Evolutionary conservation across 2,113 vertebrate genomes (phyloP).

Genomic region (Alaudala cheleensis): DNA sequence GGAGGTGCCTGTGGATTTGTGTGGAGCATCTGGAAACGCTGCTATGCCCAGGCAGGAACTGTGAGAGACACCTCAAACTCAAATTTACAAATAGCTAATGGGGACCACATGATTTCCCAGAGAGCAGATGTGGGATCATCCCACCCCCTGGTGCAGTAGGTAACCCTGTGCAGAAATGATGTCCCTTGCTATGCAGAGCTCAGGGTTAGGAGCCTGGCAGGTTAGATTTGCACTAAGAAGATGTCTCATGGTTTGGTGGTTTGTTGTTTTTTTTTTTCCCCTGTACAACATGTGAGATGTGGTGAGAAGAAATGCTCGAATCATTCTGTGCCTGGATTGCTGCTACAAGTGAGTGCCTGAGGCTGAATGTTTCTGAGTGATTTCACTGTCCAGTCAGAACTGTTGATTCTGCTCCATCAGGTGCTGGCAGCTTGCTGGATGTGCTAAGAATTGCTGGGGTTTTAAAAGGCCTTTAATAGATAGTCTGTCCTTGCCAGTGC

Average conservation of each 20-base stretch:
- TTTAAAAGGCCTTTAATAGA: background rate
- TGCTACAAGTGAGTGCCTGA: background rate
- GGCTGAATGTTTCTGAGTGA: constrained; percentile 26
- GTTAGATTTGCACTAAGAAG: background rate
- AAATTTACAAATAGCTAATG: background rate
- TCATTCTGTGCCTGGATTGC: background rate
- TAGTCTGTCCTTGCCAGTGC: background rate
- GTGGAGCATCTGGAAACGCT: background rate
- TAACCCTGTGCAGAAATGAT: background rate
- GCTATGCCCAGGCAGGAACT: background rate
- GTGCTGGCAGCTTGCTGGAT: constrained; percentile 22
- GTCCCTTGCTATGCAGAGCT: background rate
- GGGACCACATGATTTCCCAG: background rate
- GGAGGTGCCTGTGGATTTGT: background rate
- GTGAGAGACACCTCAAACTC: background rate
- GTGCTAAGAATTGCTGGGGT: background rate
- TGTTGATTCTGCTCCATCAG: constrained; percentile 29
- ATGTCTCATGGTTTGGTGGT: background rate
- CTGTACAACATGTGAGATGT: background rate
- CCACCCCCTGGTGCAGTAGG: background rate
- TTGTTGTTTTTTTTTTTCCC: background rate
- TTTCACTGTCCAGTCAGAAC: constrained; percentile 1
- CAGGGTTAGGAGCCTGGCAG: background rate
- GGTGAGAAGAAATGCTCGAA: background rate
- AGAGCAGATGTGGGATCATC: background rate